These are phyloP conservation scores for Spialia ferax DNA, from an alignment of 2,888 invertebrate genomes.

Conservation along the genomic window DNA sequence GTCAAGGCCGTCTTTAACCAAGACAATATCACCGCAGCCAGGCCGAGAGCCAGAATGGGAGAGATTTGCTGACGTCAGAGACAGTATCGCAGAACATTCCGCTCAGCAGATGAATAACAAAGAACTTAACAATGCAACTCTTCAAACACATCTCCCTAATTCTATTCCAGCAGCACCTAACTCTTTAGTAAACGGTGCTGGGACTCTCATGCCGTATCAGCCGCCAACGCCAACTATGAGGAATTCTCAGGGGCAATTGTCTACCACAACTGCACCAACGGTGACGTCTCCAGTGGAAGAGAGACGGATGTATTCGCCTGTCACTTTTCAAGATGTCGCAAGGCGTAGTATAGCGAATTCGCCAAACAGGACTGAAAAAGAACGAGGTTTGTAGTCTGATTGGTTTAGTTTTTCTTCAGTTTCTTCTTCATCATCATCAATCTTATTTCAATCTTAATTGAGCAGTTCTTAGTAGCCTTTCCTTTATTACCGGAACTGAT, in stretches of 20 bases:
- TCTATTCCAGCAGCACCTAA: conserved; percentile 61
- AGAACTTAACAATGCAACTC: conserved; percentile 51
- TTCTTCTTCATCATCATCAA: not conserved
- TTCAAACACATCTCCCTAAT: conserved; percentile 57
- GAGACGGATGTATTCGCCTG: conserved; percentile 92
- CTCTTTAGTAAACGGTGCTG: conserved; percentile 56
- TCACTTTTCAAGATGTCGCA: conserved; percentile 94
- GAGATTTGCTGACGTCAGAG: conserved; percentile 73
- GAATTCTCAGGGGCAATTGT: conserved; percentile 48
- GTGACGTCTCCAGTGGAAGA: conserved; percentile 86
- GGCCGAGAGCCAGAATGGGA: conserved; percentile 80
- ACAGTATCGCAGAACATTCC: conserved; percentile 79
- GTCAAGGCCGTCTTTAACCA: conserved; percentile 85
- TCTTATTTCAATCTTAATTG: no score
- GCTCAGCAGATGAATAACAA: conserved; percentile 67
- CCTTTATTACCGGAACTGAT: no score
- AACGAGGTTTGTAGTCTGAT: conserved; percentile 56
- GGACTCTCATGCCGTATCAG: conserved; percentile 53
- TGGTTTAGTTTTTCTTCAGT: not conserved
- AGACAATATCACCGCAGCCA: conserved; percentile 73
- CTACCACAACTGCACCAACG: conserved; percentile 51
- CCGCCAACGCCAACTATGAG: conserved; percentile 53
- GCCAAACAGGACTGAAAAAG: conserved; percentile 83
- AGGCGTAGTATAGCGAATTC: conserved; percentile 92
- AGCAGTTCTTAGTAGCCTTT: no score